phyloP scores from a whole-genome alignment of 2,888 invertebrate species.

The Marasmarcha lunaedactyla region DNA sequence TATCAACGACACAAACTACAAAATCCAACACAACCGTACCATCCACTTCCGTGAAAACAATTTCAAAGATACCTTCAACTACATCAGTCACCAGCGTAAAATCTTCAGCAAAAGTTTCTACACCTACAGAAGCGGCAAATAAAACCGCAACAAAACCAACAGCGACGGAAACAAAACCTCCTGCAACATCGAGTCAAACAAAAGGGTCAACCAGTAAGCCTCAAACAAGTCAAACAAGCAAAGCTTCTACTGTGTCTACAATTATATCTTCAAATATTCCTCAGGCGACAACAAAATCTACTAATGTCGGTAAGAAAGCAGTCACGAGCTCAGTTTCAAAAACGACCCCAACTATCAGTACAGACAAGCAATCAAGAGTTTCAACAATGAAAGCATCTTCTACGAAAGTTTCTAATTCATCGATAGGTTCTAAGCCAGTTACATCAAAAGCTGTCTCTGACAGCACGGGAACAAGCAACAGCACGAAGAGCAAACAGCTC shows the following conservation, averaged over 20 bases:
- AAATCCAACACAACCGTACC: slow-evolving; percentile 7
- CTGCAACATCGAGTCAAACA: slow-evolving; percentile 5
- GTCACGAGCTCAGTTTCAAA: neutral
- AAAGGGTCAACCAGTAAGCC: slow-evolving; percentile 2
- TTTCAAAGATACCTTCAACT: slow-evolving; percentile 1
- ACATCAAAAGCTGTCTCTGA: neutral
- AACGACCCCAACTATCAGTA: slow-evolving; percentile 1
- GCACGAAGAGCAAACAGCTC: neutral
- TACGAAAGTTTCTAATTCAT: slow-evolving; percentile 11
- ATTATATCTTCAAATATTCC: slow-evolving; percentile 1
- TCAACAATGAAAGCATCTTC: slow-evolving; percentile 18
- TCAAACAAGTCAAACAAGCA: slow-evolving; percentile 3
- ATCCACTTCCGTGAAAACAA: slow-evolving; percentile 11
- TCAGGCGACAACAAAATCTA: neutral
- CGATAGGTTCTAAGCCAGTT: neutral
- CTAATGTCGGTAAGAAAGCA: neutral
- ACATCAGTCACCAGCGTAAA: slow-evolving; percentile 2
- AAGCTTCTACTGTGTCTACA: slow-evolving; percentile 6
- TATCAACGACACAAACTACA: slow-evolving; percentile 8
- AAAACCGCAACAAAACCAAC: slow-evolving; percentile 10
- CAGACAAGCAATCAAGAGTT: slow-evolving; percentile 5
- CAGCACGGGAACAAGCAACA: neutral
- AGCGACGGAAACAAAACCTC: slow-evolving; percentile 13
- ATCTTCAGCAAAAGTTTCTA: slow-evolving; percentile 10
- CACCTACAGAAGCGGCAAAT: slow-evolving; percentile 7